phyloP scores from a whole-genome alignment of 2,113 vertebrate species.

The Lophochroa leadbeateri region DNA sequence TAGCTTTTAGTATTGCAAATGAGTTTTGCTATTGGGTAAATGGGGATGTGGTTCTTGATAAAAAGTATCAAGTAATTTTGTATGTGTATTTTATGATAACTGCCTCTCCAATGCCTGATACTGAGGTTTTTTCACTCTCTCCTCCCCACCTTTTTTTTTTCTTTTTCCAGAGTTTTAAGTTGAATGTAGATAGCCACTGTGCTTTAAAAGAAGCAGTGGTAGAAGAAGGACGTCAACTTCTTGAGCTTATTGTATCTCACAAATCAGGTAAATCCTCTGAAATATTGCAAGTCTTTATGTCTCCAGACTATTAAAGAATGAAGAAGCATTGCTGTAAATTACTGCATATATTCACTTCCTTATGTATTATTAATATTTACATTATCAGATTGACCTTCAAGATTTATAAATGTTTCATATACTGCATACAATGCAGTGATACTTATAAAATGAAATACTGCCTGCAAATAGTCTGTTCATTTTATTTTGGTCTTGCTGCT shows the following conservation, averaged over 20 bases:
- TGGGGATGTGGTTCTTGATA: conserved; percentile 68
- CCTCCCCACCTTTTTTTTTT: neutral
- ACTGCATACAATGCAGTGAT: conserved; percentile 84
- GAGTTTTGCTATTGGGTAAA: conserved; percentile 68
- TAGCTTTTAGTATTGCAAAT: conserved; percentile 75
- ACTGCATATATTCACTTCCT: conserved; percentile 84
- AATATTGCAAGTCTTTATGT: conserved; percentile 82
- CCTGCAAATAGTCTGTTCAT: conserved; percentile 82
- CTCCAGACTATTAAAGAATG: conserved; percentile 83
- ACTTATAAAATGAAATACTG: conserved; percentile 84
- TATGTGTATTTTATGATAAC: conserved; percentile 31
- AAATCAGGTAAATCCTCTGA: conserved; percentile 92
- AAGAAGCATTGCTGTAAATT: conserved; percentile 86
- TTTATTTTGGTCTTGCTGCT: conserved; percentile 79
- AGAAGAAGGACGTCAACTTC: conserved; percentile 90
- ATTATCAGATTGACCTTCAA: conserved; percentile 99
- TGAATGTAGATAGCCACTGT: conserved; percentile 89
- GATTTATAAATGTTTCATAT: conserved; percentile 94
- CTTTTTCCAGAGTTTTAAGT: conserved; percentile 87
- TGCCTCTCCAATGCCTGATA: conserved; percentile 2
- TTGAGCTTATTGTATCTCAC: conserved; percentile 91
- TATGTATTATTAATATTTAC: conserved; percentile 99
- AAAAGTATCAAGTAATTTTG: conserved; percentile 61
- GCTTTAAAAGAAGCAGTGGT: conserved; percentile 91
- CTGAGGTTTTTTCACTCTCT: neutral